phyloP scores from a whole-genome alignment of 2,113 vertebrate species.

The Baryphthengus martii region DNA sequence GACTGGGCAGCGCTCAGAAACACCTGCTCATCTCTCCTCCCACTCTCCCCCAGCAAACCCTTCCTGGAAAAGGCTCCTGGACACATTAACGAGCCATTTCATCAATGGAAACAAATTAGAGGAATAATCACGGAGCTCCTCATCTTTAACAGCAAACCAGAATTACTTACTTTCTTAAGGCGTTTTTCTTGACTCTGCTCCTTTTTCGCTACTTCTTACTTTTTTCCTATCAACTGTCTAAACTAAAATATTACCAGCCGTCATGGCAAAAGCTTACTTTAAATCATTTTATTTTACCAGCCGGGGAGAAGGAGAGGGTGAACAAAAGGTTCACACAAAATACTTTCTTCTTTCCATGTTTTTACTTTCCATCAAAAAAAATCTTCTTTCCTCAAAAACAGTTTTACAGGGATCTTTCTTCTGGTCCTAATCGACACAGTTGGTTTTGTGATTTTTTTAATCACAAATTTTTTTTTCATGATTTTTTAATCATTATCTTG shows the following conservation, averaged over 20 bases:
- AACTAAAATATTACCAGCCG: not conserved
- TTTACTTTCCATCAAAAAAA: not conserved
- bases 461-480: too few species aligned
- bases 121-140: not conserved
- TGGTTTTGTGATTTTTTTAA: too few species aligned
- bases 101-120: not conserved
- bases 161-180: not conserved
- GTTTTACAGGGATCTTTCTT: not conserved
- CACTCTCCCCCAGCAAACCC: not conserved
- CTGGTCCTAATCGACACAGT: not conserved
- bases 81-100: rapidly evolving
- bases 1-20: rapidly evolving
- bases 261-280: not conserved
- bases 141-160: not conserved
- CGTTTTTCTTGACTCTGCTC: not conserved
- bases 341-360: not conserved
- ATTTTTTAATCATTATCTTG: not conserved
- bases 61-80: not conserved
- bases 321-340: not conserved
- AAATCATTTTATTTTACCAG: not conserved
- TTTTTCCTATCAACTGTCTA: not conserved
- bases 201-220: not conserved
- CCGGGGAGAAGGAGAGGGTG: not conserved
- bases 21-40: not conserved
- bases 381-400: not conserved